Evolutionary conservation across 2,888 invertebrate genomes (phyloP).

Genomic region (Epirrhoe tristata): DNA sequence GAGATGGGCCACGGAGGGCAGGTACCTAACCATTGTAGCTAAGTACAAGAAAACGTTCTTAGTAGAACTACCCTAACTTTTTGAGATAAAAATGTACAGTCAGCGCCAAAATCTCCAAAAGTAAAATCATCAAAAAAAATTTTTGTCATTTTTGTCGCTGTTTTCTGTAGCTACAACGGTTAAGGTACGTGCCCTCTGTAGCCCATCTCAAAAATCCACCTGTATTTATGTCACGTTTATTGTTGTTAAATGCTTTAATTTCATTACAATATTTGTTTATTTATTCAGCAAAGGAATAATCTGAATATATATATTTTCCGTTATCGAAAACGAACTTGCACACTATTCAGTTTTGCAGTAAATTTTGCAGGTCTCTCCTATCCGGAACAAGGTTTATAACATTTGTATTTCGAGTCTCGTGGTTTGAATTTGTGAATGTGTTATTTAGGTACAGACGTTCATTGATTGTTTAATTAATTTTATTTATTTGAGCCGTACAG

Average conservation of each 20-base stretch:
- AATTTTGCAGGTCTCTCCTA: conserved; percentile 85
- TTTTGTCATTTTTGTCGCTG: no score
- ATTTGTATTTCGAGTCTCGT: conserved; percentile 68
- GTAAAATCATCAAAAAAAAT: no score
- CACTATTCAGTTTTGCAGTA: conserved; percentile 82
- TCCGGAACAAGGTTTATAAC: conserved; percentile 82
- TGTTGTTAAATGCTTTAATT: background rate
- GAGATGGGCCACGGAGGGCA: no score
- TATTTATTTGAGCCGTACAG: conserved; percentile 44
- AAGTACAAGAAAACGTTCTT: no score
- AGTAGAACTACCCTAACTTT: no score
- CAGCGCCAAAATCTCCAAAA: no score
- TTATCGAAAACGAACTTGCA: conserved; percentile 60
- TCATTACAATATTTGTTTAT: background rate
- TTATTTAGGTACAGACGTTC: conserved; percentile 46
- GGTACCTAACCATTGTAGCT: no score
- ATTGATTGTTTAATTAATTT: conserved; percentile 44
- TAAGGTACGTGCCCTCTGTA: no score
- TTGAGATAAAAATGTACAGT: no score
- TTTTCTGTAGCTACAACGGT: no score
- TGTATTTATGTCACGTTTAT: background rate
- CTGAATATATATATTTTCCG: conserved; percentile 3
- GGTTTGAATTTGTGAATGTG: conserved; percentile 67
- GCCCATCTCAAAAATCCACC: no score
- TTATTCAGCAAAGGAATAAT: background rate